A percentile compares a stretch with the other conserved stretches of the same genome.
phyloP scores from a whole-genome alignment of 2,888 invertebrate genomes.

The Dimorphilus gyrociliatus region DNA sequence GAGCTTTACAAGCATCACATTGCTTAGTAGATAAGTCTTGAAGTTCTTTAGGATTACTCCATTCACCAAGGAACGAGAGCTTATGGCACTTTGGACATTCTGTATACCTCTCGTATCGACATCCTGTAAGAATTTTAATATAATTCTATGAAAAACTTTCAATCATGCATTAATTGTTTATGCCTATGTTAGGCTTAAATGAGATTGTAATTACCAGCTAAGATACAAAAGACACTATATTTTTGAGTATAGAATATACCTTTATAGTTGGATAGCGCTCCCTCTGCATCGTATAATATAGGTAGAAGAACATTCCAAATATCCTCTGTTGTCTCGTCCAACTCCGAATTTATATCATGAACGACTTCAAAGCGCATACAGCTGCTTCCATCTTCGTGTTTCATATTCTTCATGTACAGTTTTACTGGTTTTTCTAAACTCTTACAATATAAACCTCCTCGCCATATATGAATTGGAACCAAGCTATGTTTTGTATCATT shows the following conservation, averaged over 20 bases:
- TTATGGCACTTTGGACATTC: conserved; percentile 24
- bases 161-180: too few species aligned
- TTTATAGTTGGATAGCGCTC: conserved; percentile 18
- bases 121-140: conserved; percentile 13
- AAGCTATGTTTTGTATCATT: conserved; percentile 16
- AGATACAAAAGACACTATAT: not conserved
- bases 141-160: conserved; percentile 1
- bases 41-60: conserved; percentile 31
- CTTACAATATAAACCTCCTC: conserved; percentile 18
- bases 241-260: conserved; percentile 13
- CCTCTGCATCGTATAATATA: conserved; percentile 23
- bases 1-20: conserved; percentile 21
- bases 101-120: conserved; percentile 22
- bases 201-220: not conserved
- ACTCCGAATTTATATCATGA: conserved; percentile 12
- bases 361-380: conserved; percentile 8
- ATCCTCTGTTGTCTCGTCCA: conserved; percentile 11
- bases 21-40: conserved; percentile 16
- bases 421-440: conserved; percentile 13
- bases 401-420: conserved; percentile 4
- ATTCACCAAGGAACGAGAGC: conserved; percentile 29
- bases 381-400: conserved; percentile 11
- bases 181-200: too few species aligned
- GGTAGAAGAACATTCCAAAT: conserved; percentile 28
- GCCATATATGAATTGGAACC: conserved; percentile 21